Percentiles rank a stretch among this genome's conserved stretches.
phyloP scores from a whole-genome alignment of 1,140 invertebrate species.

The Anastrepha obliqua region DNA sequence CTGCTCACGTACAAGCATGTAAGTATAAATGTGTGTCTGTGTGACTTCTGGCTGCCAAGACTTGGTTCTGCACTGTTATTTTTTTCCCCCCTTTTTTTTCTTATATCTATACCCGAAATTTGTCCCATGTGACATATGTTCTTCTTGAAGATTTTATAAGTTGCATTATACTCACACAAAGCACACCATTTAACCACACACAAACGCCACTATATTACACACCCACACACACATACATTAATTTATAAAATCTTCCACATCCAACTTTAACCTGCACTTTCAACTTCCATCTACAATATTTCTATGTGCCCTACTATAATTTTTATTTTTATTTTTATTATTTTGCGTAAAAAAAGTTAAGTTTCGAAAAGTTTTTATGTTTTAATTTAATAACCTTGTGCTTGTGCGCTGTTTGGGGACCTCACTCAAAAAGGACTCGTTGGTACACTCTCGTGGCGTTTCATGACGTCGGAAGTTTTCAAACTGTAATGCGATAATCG shows the following conservation, averaged over 20 bases:
- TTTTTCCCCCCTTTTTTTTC: not conserved
- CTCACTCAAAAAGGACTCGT: not conserved
- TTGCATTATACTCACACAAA: conserved; percentile 29
- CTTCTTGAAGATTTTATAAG: conserved; percentile 26
- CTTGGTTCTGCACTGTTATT: not conserved
- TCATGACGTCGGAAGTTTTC: conserved; percentile 24
- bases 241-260: not conserved
- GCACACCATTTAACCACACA: not conserved
- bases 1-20: not conserved
- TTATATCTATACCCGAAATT: conserved; percentile 24
- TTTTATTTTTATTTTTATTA: not conserved
- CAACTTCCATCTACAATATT: conserved; percentile 44
- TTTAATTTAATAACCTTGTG: conserved; percentile 49
- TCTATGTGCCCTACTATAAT: not conserved
- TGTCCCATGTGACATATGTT: conserved; percentile 48
- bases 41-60: conserved; percentile 8
- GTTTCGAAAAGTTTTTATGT: conserved; percentile 47
- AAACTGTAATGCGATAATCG: conserved; percentile 52
- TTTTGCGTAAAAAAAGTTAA: conserved; percentile 37
- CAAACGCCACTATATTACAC: not conserved
- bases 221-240: not conserved
- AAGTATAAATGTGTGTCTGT: not conserved
- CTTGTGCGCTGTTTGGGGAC: conserved; percentile 16
- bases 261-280: conserved; percentile 48
- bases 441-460: not conserved